These are phyloP conservation scores for Sarcophilus harrisii DNA, from an alignment of 2,797 vertebrate species.

Conservation along the genomic window DNA sequence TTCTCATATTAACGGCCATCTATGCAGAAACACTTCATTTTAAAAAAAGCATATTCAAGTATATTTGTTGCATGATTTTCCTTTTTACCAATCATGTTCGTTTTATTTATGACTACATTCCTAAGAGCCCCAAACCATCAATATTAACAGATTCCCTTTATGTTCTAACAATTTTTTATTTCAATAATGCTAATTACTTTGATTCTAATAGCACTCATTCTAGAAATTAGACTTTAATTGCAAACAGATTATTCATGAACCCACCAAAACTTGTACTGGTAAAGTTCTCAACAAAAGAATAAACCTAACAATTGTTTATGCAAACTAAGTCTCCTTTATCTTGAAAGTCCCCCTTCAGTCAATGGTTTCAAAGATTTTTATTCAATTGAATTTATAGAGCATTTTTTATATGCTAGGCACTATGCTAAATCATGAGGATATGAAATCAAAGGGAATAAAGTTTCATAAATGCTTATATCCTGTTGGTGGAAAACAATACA, in stretches of 20 bases:
- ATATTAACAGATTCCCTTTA: slow-evolving; percentile 29
- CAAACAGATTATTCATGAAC: slow-evolving; percentile 11
- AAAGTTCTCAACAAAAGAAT: slow-evolving; percentile 39
- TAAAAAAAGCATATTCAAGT: slow-evolving; percentile 18
- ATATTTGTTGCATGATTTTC: slow-evolving; percentile 16
- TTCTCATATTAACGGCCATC: not conserved
- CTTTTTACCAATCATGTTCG: slow-evolving; percentile 6
- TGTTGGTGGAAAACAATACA: not conserved
- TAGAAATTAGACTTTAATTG: slow-evolving; percentile 44
- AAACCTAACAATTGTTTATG: slow-evolving; percentile 18
- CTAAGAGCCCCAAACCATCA: slow-evolving; percentile 4
- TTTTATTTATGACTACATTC: slow-evolving; percentile 46
- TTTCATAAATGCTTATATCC: not conserved
- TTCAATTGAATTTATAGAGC: not conserved
- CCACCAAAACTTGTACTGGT: not conserved
- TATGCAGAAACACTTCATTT: slow-evolving; percentile 35
- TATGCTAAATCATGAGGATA: not conserved
- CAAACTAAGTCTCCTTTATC: slow-evolving; percentile 10
- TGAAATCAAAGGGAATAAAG: not conserved
- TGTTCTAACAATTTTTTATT: slow-evolving; percentile 31
- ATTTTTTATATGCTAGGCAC: not conserved
- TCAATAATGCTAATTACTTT: slow-evolving; percentile 51
- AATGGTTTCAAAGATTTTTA: not conserved
- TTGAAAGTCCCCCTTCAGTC: not conserved
- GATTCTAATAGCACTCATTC: slow-evolving; percentile 23